Conservation (phyloP, 2,888 invertebrate genomes). For the Cosmopolites sordidus region DNA sequence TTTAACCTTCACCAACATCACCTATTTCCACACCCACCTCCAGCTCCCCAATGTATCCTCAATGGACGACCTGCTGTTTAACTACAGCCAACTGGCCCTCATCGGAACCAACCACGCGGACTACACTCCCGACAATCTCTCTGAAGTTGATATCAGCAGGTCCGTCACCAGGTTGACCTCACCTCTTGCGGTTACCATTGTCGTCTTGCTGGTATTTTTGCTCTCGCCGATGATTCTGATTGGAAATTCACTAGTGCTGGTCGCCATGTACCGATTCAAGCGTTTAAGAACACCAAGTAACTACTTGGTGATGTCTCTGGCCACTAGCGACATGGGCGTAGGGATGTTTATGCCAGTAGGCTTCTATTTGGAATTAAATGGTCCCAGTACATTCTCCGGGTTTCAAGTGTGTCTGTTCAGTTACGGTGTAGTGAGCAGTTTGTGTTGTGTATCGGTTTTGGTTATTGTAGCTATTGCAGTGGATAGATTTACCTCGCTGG, state of each 20-base stretch:
- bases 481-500: slow-evolving; percentile 58
- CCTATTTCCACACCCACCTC: not conserved
- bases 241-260: slow-evolving; percentile 57
- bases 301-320: slow-evolving; percentile 57
- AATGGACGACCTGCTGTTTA: slow-evolving; percentile 41
- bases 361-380: slow-evolving; percentile 55
- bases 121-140: slow-evolving; percentile 38
- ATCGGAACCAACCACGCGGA: slow-evolving; percentile 37
- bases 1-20: not conserved
- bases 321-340: slow-evolving; percentile 57
- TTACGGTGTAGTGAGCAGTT: slow-evolving; percentile 55
- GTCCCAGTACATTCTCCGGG: slow-evolving; percentile 46
- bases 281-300: slow-evolving; percentile 60
- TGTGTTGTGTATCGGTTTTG: slow-evolving; percentile 58
- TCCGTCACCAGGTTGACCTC: slow-evolving; percentile 42
- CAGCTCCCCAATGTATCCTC: slow-evolving; percentile 32
- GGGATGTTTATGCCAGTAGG: slow-evolving; percentile 58
- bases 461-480: slow-evolving; percentile 61
- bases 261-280: slow-evolving; percentile 58
- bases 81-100: slow-evolving; percentile 40
- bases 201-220: slow-evolving; percentile 52
- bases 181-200: slow-evolving; percentile 49
- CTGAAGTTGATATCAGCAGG: slow-evolving; percentile 40
- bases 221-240: slow-evolving; percentile 57
- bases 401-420: slow-evolving; percentile 54